Conservation (phyloP, 2,888 invertebrate genomes). For the Iselma pallidipennis region DNA sequence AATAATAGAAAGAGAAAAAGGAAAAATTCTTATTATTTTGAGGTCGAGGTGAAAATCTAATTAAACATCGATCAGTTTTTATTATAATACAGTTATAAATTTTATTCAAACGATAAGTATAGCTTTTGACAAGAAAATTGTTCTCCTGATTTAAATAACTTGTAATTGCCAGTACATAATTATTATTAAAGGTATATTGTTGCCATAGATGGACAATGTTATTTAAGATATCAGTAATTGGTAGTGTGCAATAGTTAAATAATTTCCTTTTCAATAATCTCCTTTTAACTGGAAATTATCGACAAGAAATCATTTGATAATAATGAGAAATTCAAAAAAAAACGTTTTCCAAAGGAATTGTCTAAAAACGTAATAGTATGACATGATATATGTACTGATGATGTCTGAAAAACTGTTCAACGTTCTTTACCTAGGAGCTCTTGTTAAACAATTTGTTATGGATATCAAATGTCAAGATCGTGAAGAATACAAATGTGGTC, state of each 20-base stretch:
- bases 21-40: background rate
- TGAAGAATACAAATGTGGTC: slow-evolving; percentile 28
- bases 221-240: background rate
- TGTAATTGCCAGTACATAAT: background rate
- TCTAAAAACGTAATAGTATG: slow-evolving; percentile 6
- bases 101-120: background rate
- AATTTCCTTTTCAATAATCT: background rate
- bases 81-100: no score
- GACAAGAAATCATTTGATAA: background rate
- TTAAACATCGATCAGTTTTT: no score
- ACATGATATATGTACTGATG: slow-evolving; percentile 6
- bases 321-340: slow-evolving; percentile 4
- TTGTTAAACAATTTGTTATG: slow-evolving; percentile 26
- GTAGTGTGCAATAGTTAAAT: background rate
- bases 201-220: background rate
- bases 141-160: background rate
- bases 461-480: slow-evolving; percentile 27
- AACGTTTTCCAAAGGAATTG: slow-evolving; percentile 5
- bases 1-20: no score
- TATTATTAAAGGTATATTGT: background rate
- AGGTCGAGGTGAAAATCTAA: background rate
- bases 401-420: slow-evolving; percentile 4
- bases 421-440: slow-evolving; percentile 3
- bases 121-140: background rate
- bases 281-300: background rate